Percentiles rank a stretch among this genome's conserved stretches.
Evolutionary conservation across 30 jellyfish, hydroid and myxozoan species (phyloP).

Genomic region (Phacellophora camtschatica): DNA sequence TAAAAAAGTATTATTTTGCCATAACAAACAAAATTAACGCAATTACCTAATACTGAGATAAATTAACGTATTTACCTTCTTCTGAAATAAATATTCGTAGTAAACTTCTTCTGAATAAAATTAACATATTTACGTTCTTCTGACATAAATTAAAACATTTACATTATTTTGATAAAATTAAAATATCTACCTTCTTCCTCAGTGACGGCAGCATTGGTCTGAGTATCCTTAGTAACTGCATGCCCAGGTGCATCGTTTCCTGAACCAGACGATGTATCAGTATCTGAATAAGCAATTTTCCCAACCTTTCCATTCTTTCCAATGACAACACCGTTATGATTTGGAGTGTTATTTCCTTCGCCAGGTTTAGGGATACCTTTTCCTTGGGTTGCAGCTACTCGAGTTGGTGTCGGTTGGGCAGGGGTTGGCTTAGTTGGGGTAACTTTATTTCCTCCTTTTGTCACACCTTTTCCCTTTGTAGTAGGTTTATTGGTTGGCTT

Average conservation of each 20-base stretch:
- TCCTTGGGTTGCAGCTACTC: slow-evolving; percentile 43
- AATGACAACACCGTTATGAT: slow-evolving; percentile 32
- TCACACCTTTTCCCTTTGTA: slow-evolving; percentile 22
- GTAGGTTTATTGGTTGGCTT: slow-evolving; percentile 19
- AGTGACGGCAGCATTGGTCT: neutral
- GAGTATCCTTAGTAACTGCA: neutral
- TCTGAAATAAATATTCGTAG: too few relatives aligned
- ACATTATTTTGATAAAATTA: too few relatives aligned
- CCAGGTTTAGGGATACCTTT: slow-evolving; percentile 50
- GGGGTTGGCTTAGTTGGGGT: slow-evolving; percentile 10
- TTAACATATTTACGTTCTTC: too few relatives aligned
- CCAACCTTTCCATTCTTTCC: slow-evolving; percentile 3
- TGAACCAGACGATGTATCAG: slow-evolving; percentile 5
- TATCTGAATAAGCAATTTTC: neutral
- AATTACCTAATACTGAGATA: too few relatives aligned
- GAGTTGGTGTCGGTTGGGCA: slow-evolving; percentile 10
- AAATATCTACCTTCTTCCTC: slow-evolving; percentile 22
- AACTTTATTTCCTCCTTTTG: slow-evolving; percentile 8
- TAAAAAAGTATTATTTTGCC: too few relatives aligned
- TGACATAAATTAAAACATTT: too few relatives aligned
- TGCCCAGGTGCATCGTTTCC: neutral
- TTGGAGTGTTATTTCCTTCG: slow-evolving; percentile 46
- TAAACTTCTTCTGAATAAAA: too few relatives aligned
- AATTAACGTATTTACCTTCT: too few relatives aligned
- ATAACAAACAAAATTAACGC: too few relatives aligned